phyloP scores from a whole-genome alignment of 2,888 invertebrate genomes.

The Limenitis camilla region DNA sequence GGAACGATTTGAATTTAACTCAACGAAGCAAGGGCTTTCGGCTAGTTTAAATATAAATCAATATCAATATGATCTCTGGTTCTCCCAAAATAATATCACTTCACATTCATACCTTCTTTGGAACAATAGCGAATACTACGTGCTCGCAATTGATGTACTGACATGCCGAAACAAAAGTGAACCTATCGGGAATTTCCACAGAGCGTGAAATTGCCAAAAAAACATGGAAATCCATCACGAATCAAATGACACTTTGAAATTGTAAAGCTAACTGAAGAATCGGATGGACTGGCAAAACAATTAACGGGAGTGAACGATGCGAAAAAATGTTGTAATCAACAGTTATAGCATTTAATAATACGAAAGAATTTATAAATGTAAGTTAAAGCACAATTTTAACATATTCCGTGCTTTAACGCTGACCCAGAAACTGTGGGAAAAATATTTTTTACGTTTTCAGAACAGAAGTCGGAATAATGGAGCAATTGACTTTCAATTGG shows the following conservation, averaged over 20 bases:
- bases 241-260: constrained; percentile 71
- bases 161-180: constrained; percentile 45
- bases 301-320: constrained; percentile 53
- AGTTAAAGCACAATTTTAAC: constrained; percentile 41
- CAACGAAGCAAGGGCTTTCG: no score
- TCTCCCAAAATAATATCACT: no score
- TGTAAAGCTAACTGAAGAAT: constrained; percentile 68
- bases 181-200: constrained; percentile 49
- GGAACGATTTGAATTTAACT: no score
- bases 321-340: constrained; percentile 67
- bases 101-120: no score
- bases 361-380: constrained; percentile 50
- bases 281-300: constrained; percentile 64
- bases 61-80: no score
- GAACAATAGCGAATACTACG: not conserved
- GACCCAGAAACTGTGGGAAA: constrained; percentile 31
- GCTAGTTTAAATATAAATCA: no score
- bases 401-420: constrained; percentile 31
- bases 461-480: constrained; percentile 7
- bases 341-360: constrained; percentile 45
- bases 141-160: constrained; percentile 11
- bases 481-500: constrained; percentile 12
- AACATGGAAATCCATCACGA: constrained; percentile 66
- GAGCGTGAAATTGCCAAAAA: constrained; percentile 71
- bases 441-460: constrained; percentile 18